Percentiles rank a stretch among this genome's conserved stretches.
Conservation (phyloP, 2,113 vertebrate species). For the Nannospalax galili region DNA sequence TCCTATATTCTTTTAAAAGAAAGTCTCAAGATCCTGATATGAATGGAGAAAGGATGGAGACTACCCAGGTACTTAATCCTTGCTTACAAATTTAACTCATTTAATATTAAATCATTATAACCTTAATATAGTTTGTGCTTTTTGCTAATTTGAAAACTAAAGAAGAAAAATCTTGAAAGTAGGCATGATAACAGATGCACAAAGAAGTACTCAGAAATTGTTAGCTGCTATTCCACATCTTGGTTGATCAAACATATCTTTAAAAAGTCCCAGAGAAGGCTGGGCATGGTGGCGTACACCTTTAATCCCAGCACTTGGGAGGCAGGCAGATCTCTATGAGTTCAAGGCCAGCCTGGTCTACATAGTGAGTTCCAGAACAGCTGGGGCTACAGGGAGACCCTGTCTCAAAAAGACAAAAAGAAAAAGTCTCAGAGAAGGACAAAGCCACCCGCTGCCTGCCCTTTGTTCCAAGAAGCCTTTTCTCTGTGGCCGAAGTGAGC, state of each 20-base stretch:
- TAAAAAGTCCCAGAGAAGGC: background rate
- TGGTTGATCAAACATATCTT: background rate
- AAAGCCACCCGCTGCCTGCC: background rate
- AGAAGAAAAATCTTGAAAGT: background rate
- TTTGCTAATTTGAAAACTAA: constrained; percentile 41
- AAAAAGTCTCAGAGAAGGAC: no score
- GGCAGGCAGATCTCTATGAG: no score
- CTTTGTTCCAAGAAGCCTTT: background rate
- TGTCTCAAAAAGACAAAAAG: no score
- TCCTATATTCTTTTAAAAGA: background rate
- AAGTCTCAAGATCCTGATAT: background rate
- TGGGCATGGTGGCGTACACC: no score
- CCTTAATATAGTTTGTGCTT: background rate
- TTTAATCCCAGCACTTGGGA: no score
- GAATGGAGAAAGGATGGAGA: background rate
- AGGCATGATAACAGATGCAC: background rate
- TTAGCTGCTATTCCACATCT: background rate
- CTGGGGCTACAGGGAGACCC: no score
- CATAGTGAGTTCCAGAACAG: no score
- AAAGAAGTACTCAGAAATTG: background rate
- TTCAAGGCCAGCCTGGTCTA: no score
- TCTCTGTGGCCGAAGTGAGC: background rate
- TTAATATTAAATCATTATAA: background rate
- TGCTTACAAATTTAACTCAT: background rate
- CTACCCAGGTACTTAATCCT: background rate